Percentiles rank a stretch among this genome's conserved stretches.
Conservation (phyloP, 2,888 invertebrate species). For the Pheosia gnoma region DNA sequence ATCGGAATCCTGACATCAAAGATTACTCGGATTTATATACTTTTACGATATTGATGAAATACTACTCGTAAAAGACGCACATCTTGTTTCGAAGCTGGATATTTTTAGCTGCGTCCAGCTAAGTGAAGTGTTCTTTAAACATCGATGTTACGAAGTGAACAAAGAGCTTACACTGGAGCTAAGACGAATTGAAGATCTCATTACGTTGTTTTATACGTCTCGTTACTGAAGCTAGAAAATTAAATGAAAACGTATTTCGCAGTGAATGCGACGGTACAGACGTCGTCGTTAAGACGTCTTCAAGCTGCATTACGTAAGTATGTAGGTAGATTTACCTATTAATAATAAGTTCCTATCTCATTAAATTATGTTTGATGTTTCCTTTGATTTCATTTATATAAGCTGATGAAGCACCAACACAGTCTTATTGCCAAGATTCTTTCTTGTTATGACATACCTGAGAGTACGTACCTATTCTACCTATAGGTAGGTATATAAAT, state of each 20-base stretch:
- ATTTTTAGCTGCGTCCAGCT: constrained; percentile 34
- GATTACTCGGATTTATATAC: constrained; percentile 47
- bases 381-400: background rate
- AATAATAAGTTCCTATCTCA: constrained; percentile 1
- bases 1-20: constrained; percentile 58
- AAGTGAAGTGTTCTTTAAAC: constrained; percentile 25
- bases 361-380: background rate
- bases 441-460: too few species aligned
- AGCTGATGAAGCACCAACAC: too few species aligned
- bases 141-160: constrained; percentile 18
- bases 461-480: too few species aligned
- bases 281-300: constrained; percentile 9
- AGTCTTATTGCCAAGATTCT: too few species aligned
- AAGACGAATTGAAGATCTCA: background rate
- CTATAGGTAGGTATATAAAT: too few species aligned
- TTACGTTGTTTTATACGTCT: constrained; percentile 10
- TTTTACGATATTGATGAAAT: constrained; percentile 68
- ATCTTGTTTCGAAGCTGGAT: constrained; percentile 39
- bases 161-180: constrained; percentile 15
- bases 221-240: constrained; percentile 20
- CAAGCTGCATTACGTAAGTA: background rate
- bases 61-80: constrained; percentile 42
- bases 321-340: background rate
- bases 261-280: background rate
- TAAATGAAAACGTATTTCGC: constrained; percentile 13